These are phyloP conservation scores for Otolemur crassicaudatus DNA, from an alignment of 2,797 vertebrate genomes.

Conservation along the genomic window DNA sequence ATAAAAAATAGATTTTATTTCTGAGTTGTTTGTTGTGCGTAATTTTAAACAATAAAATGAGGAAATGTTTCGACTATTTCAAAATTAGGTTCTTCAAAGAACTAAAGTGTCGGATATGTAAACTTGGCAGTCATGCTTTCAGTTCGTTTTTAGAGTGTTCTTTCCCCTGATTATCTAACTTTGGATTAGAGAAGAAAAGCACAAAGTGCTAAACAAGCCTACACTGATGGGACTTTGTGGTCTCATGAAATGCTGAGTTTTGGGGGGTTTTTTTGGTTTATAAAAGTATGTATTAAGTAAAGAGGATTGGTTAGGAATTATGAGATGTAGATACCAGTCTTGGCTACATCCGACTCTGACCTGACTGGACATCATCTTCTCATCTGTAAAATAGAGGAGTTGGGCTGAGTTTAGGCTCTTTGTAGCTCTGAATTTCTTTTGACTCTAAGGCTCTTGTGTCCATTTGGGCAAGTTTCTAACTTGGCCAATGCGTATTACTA, in stretches of 20 bases:
- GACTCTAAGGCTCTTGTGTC: background rate
- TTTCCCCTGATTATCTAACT: background rate
- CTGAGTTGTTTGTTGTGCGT: background rate
- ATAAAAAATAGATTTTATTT: constrained; percentile 46
- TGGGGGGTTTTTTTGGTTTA: background rate
- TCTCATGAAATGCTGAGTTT: background rate
- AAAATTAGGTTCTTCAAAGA: constrained; percentile 46
- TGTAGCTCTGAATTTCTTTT: constrained; percentile 13
- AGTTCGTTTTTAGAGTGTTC: background rate
- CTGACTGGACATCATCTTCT: background rate
- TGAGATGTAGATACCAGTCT: background rate
- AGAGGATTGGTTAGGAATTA: background rate
- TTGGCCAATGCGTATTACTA: background rate
- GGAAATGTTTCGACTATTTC: constrained; percentile 25
- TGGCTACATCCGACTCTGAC: background rate
- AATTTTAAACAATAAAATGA: constrained; percentile 16
- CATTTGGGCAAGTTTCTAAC: background rate
- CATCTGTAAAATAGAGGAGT: background rate
- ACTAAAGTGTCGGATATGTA: background rate
- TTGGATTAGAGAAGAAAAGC: background rate
- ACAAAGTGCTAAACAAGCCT: background rate
- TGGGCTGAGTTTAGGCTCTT: background rate
- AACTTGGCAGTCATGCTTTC: constrained; percentile 16
- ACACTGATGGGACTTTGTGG: background rate
- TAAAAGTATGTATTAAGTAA: background rate